Conservation (phyloP, 2,113 vertebrate genomes). For the Mus pahari region DNA sequence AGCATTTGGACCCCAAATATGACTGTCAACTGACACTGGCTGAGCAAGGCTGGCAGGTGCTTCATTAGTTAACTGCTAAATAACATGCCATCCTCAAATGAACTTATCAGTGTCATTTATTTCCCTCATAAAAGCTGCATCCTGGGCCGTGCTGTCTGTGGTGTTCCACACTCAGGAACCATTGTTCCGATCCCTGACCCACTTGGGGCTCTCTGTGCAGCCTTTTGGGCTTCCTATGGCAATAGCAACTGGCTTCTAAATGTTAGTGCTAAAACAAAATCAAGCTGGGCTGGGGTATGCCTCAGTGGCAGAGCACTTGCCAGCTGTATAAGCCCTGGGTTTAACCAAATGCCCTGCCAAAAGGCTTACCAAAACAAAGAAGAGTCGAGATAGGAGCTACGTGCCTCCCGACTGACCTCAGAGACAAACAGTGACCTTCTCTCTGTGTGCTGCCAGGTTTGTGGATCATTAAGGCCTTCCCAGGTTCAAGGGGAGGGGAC, state of each 20-base stretch:
- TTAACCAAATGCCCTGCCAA: neutral
- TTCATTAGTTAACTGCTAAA: neutral
- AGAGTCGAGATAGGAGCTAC: neutral
- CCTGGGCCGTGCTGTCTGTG: neutral
- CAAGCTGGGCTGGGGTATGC: neutral
- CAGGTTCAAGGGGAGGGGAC: neutral
- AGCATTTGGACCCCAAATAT: neutral
- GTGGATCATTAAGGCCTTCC: neutral
- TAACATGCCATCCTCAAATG: neutral
- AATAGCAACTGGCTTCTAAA: neutral
- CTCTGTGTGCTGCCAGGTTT: neutral
- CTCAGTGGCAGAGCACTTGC: neutral
- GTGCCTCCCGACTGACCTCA: neutral
- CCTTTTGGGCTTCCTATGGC: neutral
- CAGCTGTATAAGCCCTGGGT: neutral
- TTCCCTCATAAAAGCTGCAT: slow-evolving; percentile 9
- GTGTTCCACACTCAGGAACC: neutral
- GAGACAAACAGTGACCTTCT: neutral
- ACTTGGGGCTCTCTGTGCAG: rapidly evolving
- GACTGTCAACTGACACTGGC: neutral
- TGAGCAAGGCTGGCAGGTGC: neutral
- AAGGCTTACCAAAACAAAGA: neutral
- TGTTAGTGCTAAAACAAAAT: neutral
- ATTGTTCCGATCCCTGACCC: neutral
- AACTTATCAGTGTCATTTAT: neutral